Evolutionary conservation across 2,888 invertebrate species (phyloP).

Genomic region (Adelphocoris suturalis): DNA sequence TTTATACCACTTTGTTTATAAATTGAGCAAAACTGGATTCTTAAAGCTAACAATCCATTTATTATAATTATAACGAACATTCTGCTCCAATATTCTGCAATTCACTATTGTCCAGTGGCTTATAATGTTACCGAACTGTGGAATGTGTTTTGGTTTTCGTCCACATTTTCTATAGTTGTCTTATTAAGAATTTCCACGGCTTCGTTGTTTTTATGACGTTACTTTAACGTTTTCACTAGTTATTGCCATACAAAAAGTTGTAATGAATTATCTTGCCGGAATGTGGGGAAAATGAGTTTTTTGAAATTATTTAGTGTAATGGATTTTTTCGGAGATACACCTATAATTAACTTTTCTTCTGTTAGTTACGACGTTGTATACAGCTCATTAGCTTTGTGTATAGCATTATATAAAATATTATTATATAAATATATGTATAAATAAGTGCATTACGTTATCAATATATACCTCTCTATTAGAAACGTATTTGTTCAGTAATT

Average conservation of each 20-base stretch:
- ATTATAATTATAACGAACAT: neutral
- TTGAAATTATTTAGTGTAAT: neutral
- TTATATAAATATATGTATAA: constrained; percentile 66
- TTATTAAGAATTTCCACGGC: neutral
- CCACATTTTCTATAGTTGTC: neutral
- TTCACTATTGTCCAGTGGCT: constrained; percentile 5
- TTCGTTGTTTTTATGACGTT: neutral
- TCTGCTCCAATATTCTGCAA: neutral
- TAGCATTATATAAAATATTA: constrained; percentile 60
- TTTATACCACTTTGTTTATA: neutral
- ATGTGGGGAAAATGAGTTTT: neutral
- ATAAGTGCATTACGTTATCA: constrained; percentile 67
- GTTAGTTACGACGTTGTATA: constrained; percentile 46
- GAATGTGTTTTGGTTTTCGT: neutral
- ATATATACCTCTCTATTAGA: constrained; percentile 68
- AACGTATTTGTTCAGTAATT: neutral
- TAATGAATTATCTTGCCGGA: neutral
- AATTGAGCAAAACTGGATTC: neutral
- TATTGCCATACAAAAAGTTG: neutral
- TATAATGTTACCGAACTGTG: neutral
- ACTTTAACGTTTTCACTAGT: constrained; percentile 1
- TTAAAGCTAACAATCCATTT: neutral
- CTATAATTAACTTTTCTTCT: neutral
- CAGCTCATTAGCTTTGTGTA: constrained; percentile 71
- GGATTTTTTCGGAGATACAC: constrained; percentile 1